A percentile compares a stretch with the other conserved stretches of the same genome.
These are phyloP conservation scores for Gymnocypris eckloni DNA, from an alignment of 2,797 vertebrate species.

Conservation along the genomic window DNA sequence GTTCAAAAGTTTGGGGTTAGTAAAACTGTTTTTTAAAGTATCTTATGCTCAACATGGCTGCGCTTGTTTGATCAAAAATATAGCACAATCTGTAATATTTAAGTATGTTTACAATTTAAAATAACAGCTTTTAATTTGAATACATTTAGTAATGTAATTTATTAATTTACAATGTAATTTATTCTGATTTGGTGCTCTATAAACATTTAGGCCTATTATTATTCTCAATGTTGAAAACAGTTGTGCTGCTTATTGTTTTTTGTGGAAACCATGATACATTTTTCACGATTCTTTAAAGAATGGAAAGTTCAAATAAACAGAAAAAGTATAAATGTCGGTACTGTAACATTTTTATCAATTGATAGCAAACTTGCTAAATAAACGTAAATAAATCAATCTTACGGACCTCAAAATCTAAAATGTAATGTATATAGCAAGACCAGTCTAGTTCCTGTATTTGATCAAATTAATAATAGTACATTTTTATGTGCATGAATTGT, in stretches of 20 bases:
- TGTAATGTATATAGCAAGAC: background rate
- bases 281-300: background rate
- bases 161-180: no score
- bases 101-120: background rate
- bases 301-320: background rate
- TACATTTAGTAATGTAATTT: background rate
- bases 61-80: background rate
- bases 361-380: background rate
- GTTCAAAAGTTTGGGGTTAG: background rate
- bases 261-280: background rate
- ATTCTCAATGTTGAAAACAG: background rate
- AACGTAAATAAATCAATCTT: background rate
- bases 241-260: background rate
- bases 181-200: background rate
- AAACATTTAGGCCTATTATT: background rate
- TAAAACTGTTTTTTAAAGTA: background rate
- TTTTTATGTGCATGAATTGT: background rate
- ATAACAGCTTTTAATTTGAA: background rate
- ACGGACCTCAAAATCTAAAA: background rate
- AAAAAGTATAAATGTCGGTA: background rate
- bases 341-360: background rate
- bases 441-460: background rate
- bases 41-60: background rate
- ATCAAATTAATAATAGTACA: background rate
- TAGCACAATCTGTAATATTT: background rate